These are phyloP conservation scores for Bombyx mandarina DNA, from an alignment of 1,140 invertebrate species.

Conservation along the genomic window DNA sequence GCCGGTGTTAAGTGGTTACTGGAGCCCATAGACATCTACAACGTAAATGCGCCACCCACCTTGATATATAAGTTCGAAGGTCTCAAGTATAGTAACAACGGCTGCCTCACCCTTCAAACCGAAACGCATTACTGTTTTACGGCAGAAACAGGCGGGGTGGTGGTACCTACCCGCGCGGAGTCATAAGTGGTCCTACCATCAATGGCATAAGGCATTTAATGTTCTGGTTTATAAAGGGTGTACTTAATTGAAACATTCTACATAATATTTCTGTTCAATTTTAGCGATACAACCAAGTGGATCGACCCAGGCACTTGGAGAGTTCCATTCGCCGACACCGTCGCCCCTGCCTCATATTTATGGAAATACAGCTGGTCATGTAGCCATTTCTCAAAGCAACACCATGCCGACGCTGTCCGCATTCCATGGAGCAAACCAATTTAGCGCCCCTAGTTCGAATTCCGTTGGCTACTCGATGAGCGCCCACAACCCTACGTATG, in stretches of 20 bases:
- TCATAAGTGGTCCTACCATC: too few species aligned
- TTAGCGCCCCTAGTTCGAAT: slow-evolving; percentile 68
- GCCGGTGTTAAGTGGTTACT: neutral
- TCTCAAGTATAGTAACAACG: too few species aligned
- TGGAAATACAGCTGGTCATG: slow-evolving; percentile 60
- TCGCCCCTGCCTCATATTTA: slow-evolving; percentile 73
- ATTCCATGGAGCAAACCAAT: slow-evolving; percentile 66
- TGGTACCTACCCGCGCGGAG: too few species aligned
- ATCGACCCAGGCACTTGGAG: slow-evolving; percentile 72
- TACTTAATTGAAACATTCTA: neutral
- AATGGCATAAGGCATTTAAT: too few species aligned
- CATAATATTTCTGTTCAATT: slow-evolving; percentile 1
- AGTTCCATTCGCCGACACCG: slow-evolving; percentile 70
- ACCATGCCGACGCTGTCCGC: slow-evolving; percentile 74
- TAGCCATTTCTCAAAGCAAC: slow-evolving; percentile 72
- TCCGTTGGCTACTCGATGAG: slow-evolving; percentile 66
- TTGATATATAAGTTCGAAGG: too few species aligned
- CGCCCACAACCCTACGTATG: slow-evolving; percentile 65
- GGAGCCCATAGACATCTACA: too few species aligned
- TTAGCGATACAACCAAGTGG: slow-evolving; percentile 70
- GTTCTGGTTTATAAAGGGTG: neutral
- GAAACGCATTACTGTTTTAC: too few species aligned
- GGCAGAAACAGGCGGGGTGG: too few species aligned
- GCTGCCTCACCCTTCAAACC: too few species aligned
- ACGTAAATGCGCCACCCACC: too few species aligned